Percentiles rank a stretch among this genome's conserved stretches.
phyloP scores from a whole-genome alignment of 1,140 invertebrate genomes.

The Metopolophium dirhodum region DNA sequence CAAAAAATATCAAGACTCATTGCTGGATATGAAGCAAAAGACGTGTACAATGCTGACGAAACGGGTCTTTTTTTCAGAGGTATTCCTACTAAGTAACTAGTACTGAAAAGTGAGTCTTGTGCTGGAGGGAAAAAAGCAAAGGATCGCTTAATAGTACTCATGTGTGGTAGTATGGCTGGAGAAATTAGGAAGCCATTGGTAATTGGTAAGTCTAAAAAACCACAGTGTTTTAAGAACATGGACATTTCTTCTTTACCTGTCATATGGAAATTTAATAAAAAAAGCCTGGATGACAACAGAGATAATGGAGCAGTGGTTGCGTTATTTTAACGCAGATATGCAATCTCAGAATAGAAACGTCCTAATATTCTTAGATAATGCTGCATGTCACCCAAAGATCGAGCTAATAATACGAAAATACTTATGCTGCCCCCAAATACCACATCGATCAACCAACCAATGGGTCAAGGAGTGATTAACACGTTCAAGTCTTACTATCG shows the following conservation, averaged over 20 bases:
- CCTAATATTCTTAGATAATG: not conserved
- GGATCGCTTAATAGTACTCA: too few species aligned
- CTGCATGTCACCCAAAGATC: not conserved
- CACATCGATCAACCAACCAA: not conserved
- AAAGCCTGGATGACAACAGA: not conserved
- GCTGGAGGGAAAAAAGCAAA: too few species aligned
- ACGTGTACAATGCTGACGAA: not conserved
- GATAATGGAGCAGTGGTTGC: not conserved
- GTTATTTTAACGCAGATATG: not conserved
- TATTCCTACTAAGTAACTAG: too few species aligned
- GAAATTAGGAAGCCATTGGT: not conserved
- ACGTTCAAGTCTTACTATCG: too few species aligned
- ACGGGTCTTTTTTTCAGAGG: too few species aligned
- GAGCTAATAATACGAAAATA: not conserved
- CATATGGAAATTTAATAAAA: constrained; percentile 13
- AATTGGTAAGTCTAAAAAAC: not conserved
- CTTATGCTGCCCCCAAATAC: not conserved
- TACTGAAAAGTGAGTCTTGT: too few species aligned
- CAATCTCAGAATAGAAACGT: not conserved
- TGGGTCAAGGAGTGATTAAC: not conserved
- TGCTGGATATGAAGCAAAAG: not conserved
- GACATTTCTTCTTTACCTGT: not conserved
- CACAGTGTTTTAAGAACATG: not conserved
- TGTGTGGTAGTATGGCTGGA: too few species aligned
- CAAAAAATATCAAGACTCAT: not conserved